Conservation (phyloP, 2,797 vertebrate species). For the Streptopelia turtur region DNA sequence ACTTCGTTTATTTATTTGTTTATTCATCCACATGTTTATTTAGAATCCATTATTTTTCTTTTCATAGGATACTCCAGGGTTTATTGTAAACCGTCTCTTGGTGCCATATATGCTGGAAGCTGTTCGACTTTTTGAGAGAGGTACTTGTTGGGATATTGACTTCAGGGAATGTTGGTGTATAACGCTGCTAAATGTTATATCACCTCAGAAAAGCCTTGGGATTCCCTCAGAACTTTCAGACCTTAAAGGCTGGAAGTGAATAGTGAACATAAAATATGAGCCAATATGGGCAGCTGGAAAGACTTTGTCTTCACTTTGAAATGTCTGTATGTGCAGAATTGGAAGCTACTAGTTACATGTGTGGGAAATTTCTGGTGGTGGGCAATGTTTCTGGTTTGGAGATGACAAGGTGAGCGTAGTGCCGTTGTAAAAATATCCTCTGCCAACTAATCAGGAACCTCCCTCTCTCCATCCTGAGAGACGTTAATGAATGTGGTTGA, state of each 20-base stretch:
- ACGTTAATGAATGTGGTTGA: neutral
- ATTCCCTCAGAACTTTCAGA: neutral
- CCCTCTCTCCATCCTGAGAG: neutral
- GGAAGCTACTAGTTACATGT: neutral
- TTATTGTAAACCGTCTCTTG: slow-evolving; percentile 95
- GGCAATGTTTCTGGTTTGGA: neutral
- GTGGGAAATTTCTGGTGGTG: neutral
- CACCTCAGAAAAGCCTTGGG: neutral
- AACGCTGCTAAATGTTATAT: neutral
- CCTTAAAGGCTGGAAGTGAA: neutral
- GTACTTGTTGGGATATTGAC: slow-evolving; percentile 67
- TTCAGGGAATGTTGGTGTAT: neutral
- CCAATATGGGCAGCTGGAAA: neutral
- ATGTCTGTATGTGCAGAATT: neutral
- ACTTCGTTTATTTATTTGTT: neutral
- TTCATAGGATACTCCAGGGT: slow-evolving; percentile 92
- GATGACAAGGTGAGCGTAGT: neutral
- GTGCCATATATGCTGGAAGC: slow-evolving; percentile 93
- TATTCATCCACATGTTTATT: neutral
- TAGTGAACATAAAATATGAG: neutral
- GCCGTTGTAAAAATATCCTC: neutral
- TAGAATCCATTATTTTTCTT: neutral
- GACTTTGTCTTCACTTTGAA: neutral
- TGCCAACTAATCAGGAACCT: neutral
- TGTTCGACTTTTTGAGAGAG: slow-evolving; percentile 90